Evolutionary conservation across 2,113 vertebrate genomes (phyloP).

Genomic region (Hiodon alosoides): DNA sequence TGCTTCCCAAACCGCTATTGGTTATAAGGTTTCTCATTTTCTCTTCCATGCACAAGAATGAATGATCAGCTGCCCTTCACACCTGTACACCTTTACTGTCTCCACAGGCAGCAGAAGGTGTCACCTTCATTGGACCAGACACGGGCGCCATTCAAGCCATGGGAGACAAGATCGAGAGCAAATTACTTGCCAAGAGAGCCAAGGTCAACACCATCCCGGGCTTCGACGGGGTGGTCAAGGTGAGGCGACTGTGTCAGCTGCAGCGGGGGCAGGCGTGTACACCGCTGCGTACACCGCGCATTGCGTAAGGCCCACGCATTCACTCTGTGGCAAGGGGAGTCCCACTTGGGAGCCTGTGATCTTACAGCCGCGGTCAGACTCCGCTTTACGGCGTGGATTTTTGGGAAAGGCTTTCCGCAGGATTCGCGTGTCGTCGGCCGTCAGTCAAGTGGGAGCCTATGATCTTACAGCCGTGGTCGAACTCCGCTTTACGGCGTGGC

Average conservation of each 20-base stretch:
- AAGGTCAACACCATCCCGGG: constrained; percentile 96
- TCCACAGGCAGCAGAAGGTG: constrained; percentile 78
- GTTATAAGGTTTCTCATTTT: neutral
- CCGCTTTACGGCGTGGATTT: too few relatives aligned
- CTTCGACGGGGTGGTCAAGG: constrained; percentile 95
- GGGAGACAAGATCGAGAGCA: constrained; percentile 98
- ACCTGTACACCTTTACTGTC: constrained; percentile 74
- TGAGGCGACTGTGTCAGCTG: constrained; percentile 50
- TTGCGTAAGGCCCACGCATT: constrained; percentile 51
- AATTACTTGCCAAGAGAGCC: constrained; percentile 89
- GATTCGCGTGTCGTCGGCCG: constrained; percentile 9
- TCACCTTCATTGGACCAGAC: constrained; percentile 91
- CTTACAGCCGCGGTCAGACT: too few relatives aligned
- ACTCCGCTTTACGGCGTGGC: too few relatives aligned
- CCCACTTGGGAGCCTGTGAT: neutral
- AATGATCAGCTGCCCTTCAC: constrained; percentile 8
- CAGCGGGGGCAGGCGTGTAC: neutral
- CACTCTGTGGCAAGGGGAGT: constrained; percentile 47
- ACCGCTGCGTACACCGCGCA: constrained; percentile 7
- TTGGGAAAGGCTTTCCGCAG: too few relatives aligned
- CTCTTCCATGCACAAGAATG: constrained; percentile 28
- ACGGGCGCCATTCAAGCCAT: constrained; percentile 85
- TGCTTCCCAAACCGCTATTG: constrained; percentile 1
- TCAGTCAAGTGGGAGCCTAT: constrained; percentile 28
- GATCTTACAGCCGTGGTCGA: neutral